phyloP scores from a whole-genome alignment of 2,888 invertebrate genomes.

The Macaria notata region DNA sequence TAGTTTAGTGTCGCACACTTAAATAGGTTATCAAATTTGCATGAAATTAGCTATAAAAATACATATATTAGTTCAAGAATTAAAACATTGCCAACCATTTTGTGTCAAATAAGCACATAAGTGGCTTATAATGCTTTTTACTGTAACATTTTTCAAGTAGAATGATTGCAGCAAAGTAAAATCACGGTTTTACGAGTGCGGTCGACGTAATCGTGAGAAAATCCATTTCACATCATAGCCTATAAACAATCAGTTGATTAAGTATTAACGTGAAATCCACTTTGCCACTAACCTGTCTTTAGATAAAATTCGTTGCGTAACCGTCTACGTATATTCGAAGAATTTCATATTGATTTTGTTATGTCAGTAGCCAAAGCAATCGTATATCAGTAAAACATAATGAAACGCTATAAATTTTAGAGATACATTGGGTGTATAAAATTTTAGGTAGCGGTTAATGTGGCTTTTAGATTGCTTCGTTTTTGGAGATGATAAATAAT shows the following conservation, averaged over 20 bases:
- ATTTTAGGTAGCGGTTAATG: slow-evolving; percentile 1
- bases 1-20: no score
- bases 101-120: no score
- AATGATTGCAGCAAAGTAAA: no score
- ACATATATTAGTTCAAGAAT: no score
- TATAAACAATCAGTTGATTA: slow-evolving; percentile 35
- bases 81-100: no score
- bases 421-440: slow-evolving; percentile 14
- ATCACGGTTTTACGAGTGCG: slow-evolving; percentile 2
- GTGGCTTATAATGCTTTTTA: no score
- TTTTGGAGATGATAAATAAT: slow-evolving; percentile 7
- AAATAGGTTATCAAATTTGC: no score
- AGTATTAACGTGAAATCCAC: slow-evolving; percentile 31
- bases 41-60: no score
- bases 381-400: slow-evolving; percentile 14
- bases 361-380: slow-evolving; percentile 8
- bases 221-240: slow-evolving; percentile 22
- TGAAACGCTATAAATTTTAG: slow-evolving; percentile 16
- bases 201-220: slow-evolving; percentile 49
- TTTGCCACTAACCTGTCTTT: slow-evolving; percentile 36
- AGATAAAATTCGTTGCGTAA: slow-evolving; percentile 31
- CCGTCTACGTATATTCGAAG: slow-evolving; percentile 18
- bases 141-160: no score
- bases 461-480: slow-evolving; percentile 10
- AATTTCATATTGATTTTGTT: slow-evolving; percentile 17